Percentiles rank a stretch among this genome's conserved stretches.
Evolutionary conservation across 1,140 invertebrate species (phyloP).

Genomic region (Drosophila eugracilis): DNA sequence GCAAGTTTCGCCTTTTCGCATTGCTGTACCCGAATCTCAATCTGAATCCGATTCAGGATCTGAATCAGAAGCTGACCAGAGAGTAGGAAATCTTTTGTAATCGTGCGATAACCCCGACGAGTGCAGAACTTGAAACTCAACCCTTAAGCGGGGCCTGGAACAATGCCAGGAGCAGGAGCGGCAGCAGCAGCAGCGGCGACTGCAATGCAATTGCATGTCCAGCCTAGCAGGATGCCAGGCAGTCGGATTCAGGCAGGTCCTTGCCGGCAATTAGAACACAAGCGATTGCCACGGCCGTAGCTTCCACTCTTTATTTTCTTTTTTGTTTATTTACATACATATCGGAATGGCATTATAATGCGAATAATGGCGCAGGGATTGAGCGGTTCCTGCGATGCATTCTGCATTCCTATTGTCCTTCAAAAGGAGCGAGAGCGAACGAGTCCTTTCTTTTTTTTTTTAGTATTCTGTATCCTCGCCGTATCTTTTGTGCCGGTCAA

Average conservation of each 20-base stretch:
- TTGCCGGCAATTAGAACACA: slow-evolving; percentile 75
- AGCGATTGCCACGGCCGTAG: slow-evolving; percentile 17
- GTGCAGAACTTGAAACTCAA: slow-evolving; percentile 77
- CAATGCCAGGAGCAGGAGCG: slow-evolving; percentile 43
- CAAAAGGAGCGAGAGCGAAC: slow-evolving; percentile 8
- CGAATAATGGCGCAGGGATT: slow-evolving; percentile 54
- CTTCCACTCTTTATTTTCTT: slow-evolving; percentile 18
- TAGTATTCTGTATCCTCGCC: slow-evolving; percentile 6
- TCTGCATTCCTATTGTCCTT: slow-evolving; percentile 65
- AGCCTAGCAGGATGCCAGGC: slow-evolving; percentile 74
- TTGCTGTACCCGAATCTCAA: slow-evolving; percentile 28
- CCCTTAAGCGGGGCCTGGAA: slow-evolving; percentile 63
- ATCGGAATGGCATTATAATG: slow-evolving; percentile 75
- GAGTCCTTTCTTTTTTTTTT: slow-evolving; percentile 13
- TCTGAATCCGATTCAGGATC: slow-evolving; percentile 15
- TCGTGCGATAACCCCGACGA: slow-evolving; percentile 75
- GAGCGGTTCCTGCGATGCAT: slow-evolving; percentile 57
- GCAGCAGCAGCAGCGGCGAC: slow-evolving; percentile 15
- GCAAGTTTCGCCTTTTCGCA: slow-evolving; percentile 56
- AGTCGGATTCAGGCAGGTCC: slow-evolving; percentile 68
- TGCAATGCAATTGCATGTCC: slow-evolving; percentile 80
- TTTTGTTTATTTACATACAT: slow-evolving; percentile 68
- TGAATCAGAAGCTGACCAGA: slow-evolving; percentile 55
- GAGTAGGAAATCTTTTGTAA: slow-evolving; percentile 77
- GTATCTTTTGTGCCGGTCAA: slow-evolving; percentile 70